Evolutionary conservation across 2,797 vertebrate species (phyloP).

Genomic region (Sorex maritimensis): DNA sequence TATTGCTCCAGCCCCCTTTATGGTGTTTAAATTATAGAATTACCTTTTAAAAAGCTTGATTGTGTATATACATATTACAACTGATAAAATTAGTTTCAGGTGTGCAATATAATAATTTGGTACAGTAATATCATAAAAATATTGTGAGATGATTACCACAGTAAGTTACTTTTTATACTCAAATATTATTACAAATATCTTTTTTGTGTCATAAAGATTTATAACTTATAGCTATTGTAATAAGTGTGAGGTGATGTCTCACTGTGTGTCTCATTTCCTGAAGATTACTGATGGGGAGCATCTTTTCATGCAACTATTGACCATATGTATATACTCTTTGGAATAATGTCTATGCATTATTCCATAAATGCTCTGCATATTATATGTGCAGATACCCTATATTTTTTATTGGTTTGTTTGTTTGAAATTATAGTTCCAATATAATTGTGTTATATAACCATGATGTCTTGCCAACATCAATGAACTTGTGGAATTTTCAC

Average conservation of each 20-base stretch:
- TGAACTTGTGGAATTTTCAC: conserved; percentile 60
- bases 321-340: neutral
- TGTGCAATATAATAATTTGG: neutral
- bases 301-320: neutral
- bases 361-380: too few relatives aligned
- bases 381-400: neutral
- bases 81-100: neutral
- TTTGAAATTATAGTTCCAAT: conserved; percentile 56
- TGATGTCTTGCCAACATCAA: conserved; percentile 29
- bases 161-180: neutral
- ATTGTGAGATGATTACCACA: neutral
- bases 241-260: neutral
- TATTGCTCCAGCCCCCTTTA: too few relatives aligned
- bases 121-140: neutral
- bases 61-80: neutral
- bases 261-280: neutral
- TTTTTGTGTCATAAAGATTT: neutral
- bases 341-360: neutral
- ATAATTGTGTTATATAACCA: conserved; percentile 66
- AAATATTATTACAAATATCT: neutral
- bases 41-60: conserved; percentile 2
- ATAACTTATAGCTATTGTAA: neutral
- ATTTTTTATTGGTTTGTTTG: neutral
- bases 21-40: conserved; percentile 50
- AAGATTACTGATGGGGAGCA: neutral